Base-by-base conservation (phyloP, 2,113 vertebrate genomes). In the Limnothrissa miodon region DNA sequence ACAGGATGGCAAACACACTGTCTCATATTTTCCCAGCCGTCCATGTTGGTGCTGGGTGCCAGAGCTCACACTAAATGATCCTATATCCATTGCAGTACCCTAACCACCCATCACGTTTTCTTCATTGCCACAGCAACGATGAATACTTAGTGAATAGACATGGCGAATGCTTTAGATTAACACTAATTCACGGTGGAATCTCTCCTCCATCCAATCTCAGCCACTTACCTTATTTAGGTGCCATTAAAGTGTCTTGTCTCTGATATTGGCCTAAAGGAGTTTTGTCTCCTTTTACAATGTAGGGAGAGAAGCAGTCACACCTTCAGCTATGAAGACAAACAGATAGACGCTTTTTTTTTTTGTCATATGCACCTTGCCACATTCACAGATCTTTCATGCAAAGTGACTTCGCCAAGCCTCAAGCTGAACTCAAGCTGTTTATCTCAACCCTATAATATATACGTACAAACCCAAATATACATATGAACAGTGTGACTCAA, bases 401-500 rank as follows among this genome's bases (percentile, higher is more conserved):
- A 88, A 81, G 87, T 80, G 56, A 36, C 39, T 56, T 85, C 80
- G 84, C 83, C 29, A n/a, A 56, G 81, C 87, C 80, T 88, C 83
- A 86, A 82, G 59, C 86, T 81, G 62, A 74, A 87, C 29, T 80
- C 51, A 85, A 59, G 33, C 46, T 84, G 92, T 93, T 92, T 84
- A 92, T 90, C 86, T 91, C 42, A 46, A 87, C 81, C 70, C 81
- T 51, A 70, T 70, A 80, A 85, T 86, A 80, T 80, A 88, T 88
- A 88, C 91, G 91, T 90, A 91, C 87, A 70, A 86, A 86, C 78
- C 83, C 88, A 88, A 92, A 92, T 89, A 91, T 90, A 87, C 89
- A 84, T 90, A 89, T 87, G 88, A 87, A 92, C 86, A 83, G 85
- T 83, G 81, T 81, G 85, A 83, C 87, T n/a, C 81, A 45, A 81